Conservation (phyloP, 1,140 invertebrate species). For the Odontomachus brunneus region DNA sequence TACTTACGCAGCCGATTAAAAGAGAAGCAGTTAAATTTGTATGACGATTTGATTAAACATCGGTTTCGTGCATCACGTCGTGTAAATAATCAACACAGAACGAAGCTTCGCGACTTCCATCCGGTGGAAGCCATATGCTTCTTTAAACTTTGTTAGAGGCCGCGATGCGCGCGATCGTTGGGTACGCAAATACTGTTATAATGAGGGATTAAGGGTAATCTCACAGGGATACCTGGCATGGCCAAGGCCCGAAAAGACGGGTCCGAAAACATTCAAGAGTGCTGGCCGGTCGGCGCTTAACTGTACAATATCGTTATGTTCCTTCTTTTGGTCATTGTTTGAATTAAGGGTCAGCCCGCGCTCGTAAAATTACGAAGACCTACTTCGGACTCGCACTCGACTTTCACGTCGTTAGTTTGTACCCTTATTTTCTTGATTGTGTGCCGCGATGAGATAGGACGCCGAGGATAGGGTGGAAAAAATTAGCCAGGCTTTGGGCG, state of each 20-base stretch:
- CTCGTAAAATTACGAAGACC: conserved; percentile 53
- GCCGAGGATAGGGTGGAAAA: conserved; percentile 38
- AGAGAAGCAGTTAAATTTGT: conserved; percentile 1
- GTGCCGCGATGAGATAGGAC: conserved; percentile 9
- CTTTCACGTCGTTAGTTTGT: conserved; percentile 70
- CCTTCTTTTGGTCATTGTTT: conserved; percentile 62
- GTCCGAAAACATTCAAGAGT: conserved; percentile 19
- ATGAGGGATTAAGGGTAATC: conserved; percentile 66
- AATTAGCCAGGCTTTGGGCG: not conserved
- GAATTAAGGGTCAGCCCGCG: conserved; percentile 60
- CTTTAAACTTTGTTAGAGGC: conserved; percentile 45
- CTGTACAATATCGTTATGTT: conserved; percentile 63
- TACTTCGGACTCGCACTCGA: conserved; percentile 34
- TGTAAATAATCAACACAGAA: conserved; percentile 30
- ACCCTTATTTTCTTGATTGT: conserved; percentile 60
- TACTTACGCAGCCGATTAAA: not conserved
- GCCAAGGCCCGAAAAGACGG: conserved; percentile 38
- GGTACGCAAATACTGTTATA: conserved; percentile 54
- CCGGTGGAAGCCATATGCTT: conserved; percentile 27
- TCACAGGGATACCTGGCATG: conserved; percentile 9
- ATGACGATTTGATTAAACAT: not conserved
- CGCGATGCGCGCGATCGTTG: conserved; percentile 33
- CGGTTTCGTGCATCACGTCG: not conserved
- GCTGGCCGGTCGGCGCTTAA: conserved; percentile 28
- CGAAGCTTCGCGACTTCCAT: conserved; percentile 23